A percentile compares a stretch with the other conserved stretches of the same genome.
Evolutionary conservation across 1,140 invertebrate species (phyloP).

Genomic region (Anastrepha obliqua): DNA sequence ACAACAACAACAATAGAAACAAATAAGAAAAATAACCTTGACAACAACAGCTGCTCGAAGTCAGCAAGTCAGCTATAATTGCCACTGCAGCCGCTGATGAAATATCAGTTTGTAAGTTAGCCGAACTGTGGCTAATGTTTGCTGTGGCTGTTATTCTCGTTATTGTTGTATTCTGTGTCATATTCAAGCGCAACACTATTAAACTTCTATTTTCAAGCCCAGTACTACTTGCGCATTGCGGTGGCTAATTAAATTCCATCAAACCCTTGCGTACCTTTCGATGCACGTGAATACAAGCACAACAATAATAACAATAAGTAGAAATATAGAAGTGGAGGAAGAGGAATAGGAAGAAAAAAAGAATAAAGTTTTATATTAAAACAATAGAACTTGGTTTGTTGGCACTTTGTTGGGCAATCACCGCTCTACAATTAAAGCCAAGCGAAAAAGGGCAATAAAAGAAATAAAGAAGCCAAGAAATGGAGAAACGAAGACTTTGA

Average conservation of each 20-base stretch:
- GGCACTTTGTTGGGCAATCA: constrained; percentile 25
- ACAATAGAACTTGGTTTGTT: not conserved
- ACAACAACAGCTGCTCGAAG: constrained; percentile 6
- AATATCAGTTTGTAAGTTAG: not conserved
- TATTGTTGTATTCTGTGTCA: not conserved
- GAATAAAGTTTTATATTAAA: not conserved
- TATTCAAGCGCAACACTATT: not conserved
- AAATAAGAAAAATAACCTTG: not conserved
- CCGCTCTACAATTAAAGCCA: constrained; percentile 4
- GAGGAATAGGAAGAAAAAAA: not conserved
- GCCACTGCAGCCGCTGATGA: constrained; percentile 27
- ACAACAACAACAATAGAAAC: not conserved
- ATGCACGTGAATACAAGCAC: not conserved
- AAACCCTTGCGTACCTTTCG: constrained; percentile 10
- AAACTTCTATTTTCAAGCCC: not conserved
- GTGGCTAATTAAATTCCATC: not conserved
- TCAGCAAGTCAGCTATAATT: not conserved
- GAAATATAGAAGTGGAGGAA: too few relatives aligned
- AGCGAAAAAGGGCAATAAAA: not conserved
- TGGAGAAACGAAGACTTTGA: not conserved
- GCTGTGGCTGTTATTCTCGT: too few relatives aligned
- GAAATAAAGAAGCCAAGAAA: not conserved
- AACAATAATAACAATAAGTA: too few relatives aligned
- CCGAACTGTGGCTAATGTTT: not conserved
- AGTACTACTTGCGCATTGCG: not conserved